Percentiles rank a stretch among this genome's conserved stretches.
These are phyloP conservation scores for Paguma larvata DNA, from an alignment of 2,797 vertebrate genomes.

Conservation along the genomic window DNA sequence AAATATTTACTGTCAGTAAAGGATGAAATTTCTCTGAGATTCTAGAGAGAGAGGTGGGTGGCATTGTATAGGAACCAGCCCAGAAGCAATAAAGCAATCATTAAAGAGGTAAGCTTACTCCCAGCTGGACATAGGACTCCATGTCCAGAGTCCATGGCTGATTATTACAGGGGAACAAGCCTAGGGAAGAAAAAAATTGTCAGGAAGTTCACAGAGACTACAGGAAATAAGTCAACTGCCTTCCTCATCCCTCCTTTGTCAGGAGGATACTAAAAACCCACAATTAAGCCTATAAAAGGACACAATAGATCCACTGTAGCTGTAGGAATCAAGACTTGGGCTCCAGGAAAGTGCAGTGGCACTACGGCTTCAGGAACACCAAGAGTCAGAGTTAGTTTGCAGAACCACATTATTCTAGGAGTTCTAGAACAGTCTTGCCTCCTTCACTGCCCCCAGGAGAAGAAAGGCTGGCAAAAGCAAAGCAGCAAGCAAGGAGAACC, in stretches of 20 bases:
- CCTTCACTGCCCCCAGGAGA: not conserved
- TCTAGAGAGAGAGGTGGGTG: not conserved
- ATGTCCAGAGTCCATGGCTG: not conserved
- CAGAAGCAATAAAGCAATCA: not conserved
- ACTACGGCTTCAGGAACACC: not conserved
- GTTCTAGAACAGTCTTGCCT: not conserved
- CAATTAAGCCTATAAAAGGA: not conserved
- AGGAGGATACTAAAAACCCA: slow-evolving; percentile 9
- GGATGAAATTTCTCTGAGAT: slow-evolving; percentile 21
- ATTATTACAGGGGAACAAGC: not conserved
- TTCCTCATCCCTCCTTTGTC: not conserved
- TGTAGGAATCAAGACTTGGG: not conserved
- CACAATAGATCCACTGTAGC: not conserved
- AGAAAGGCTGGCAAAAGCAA: not conserved
- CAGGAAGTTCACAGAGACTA: not conserved
- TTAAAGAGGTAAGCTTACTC: not conserved
- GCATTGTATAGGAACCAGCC: not conserved
- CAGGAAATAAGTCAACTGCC: not conserved
- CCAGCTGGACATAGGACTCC: not conserved
- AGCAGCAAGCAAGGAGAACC: not conserved
- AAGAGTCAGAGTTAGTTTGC: not conserved
- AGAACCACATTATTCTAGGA: not conserved
- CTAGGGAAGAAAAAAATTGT: not conserved
- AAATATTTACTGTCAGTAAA: slow-evolving; percentile 53
- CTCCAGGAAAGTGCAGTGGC: not conserved